A percentile compares a stretch with the other conserved stretches of the same genome.
phyloP scores from a whole-genome alignment of 2,888 invertebrate species.

The Cremastinae sp. region DNA sequence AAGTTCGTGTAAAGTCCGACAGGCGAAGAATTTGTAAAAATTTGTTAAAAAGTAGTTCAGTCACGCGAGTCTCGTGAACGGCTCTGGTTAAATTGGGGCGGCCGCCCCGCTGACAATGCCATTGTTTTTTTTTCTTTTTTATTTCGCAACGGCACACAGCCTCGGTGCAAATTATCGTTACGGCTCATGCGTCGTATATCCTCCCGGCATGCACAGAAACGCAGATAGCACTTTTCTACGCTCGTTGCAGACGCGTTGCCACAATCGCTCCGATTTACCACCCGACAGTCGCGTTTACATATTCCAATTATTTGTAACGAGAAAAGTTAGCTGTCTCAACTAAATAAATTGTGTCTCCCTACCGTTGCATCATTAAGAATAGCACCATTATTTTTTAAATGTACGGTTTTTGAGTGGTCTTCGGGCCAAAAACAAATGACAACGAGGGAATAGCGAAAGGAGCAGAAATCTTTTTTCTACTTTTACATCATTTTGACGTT shows the following conservation, averaged over 20 bases:
- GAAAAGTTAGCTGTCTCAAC: slow-evolving; percentile 68
- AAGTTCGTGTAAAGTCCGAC: slow-evolving; percentile 43
- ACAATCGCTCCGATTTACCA: background rate
- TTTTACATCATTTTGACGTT: background rate
- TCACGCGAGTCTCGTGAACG: slow-evolving; percentile 67
- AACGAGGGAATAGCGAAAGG: too few species aligned
- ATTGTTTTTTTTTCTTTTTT: slow-evolving; percentile 13
- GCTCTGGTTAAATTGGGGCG: slow-evolving; percentile 14
- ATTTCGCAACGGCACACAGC: slow-evolving; percentile 3
- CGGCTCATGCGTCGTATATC: slow-evolving; percentile 14
- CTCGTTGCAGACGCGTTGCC: slow-evolving; percentile 28
- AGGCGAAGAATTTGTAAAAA: slow-evolving; percentile 62
- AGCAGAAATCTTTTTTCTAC: background rate
- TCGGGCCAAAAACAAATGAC: too few species aligned
- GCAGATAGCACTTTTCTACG: background rate
- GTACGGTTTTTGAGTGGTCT: background rate
- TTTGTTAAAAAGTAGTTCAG: slow-evolving; percentile 68
- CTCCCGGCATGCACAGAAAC: background rate
- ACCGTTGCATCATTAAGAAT: slow-evolving; percentile 59
- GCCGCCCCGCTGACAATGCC: slow-evolving; percentile 16
- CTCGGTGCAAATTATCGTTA: slow-evolving; percentile 12
- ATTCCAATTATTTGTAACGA: slow-evolving; percentile 76
- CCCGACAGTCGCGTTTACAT: slow-evolving; percentile 49
- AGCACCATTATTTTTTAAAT: slow-evolving; percentile 66
- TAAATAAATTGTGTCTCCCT: slow-evolving; percentile 18